Evolutionary conservation across 1,140 invertebrate species (phyloP).

Genomic region (Camponotus pennsylvanicus): DNA sequence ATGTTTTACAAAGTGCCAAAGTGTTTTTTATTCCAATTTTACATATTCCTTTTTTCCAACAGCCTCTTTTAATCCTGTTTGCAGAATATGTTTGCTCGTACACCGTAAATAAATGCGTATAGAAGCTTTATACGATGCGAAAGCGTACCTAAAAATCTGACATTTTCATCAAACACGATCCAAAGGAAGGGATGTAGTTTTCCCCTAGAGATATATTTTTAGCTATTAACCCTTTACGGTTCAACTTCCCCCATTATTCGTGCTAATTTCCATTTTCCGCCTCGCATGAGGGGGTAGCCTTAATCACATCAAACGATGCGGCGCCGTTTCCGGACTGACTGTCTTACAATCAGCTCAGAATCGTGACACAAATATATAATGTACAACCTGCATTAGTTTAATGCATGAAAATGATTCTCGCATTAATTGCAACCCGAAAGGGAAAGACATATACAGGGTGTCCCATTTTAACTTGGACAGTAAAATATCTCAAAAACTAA

Average conservation of each 20-base stretch:
- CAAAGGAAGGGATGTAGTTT: not conserved
- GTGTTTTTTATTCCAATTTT: not conserved
- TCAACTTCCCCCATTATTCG: constrained; percentile 21
- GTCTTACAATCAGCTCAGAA: constrained; percentile 4
- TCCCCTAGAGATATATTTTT: constrained; percentile 24
- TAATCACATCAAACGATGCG: constrained; percentile 28
- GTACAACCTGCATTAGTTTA: not conserved
- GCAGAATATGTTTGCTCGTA: not conserved
- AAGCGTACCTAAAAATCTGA: constrained; percentile 48
- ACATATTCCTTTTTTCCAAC: not conserved
- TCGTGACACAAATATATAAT: not conserved
- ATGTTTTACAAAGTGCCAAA: not conserved
- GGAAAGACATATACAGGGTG: not conserved
- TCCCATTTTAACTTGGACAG: no score
- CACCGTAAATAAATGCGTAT: not conserved
- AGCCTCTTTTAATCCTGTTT: not conserved
- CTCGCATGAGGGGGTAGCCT: constrained; percentile 5
- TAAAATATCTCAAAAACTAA: no score
- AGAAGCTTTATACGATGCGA: not conserved
- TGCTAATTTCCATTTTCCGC: constrained; percentile 48
- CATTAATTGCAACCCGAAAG: not conserved
- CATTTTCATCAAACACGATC: constrained; percentile 39
- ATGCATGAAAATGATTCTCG: not conserved
- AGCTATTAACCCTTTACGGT: constrained; percentile 37
- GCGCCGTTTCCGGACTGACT: constrained; percentile 24